Base-by-base conservation (phyloP, 2,888 invertebrate species). In the Heliconius hortense region DNA sequence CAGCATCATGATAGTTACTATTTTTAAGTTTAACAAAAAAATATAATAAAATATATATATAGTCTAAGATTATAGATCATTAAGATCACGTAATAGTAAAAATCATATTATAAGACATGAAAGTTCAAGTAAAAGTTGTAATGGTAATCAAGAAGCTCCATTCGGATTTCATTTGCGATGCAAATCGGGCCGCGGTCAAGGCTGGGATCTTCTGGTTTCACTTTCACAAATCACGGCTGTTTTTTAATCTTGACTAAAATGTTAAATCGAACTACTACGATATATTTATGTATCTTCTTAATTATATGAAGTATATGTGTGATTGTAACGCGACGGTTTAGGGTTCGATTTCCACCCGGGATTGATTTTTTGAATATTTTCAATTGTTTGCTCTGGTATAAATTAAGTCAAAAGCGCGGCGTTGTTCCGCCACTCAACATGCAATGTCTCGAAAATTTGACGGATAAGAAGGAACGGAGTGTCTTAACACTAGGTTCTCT, bases 121-220 rank as follows among this genome's bases (percentile, higher is more conserved):
- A 80, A 90, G 89, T 89, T 88, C 83, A 84, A 87, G 89, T 90
- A 90, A 90, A 91, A 90, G 89, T 88, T 84, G 83, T 87, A 88
- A 90, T 87, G 85, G 82, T 84, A 87, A 88, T 88, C 82, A 81
- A 79, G 84, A 84, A 85, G 84, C 83, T 82, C 82, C 82, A 83
- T 81, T 82, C 77, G 77, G 81, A 86, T 85, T 86, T 87, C 83
- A 83, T 85, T 87, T 83, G 85, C 86, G 84, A 88, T 84, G 86
- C 82, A 88, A 88, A 88, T 82, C 78, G 77, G 77, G 80, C 80
- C 69, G 80, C 80, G 85, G 86, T 85, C 86, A 87, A 87, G 86
- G 86, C 85, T 85, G 82, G 77, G 82, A 82, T 82, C 83, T 75
- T 81, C 79, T 82, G 80, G 81, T 85, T 87, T 88, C 85, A 86